Evolutionary conservation across 2,113 vertebrate genomes (phyloP).

Genomic region (Brachypodius melanocephalos): DNA sequence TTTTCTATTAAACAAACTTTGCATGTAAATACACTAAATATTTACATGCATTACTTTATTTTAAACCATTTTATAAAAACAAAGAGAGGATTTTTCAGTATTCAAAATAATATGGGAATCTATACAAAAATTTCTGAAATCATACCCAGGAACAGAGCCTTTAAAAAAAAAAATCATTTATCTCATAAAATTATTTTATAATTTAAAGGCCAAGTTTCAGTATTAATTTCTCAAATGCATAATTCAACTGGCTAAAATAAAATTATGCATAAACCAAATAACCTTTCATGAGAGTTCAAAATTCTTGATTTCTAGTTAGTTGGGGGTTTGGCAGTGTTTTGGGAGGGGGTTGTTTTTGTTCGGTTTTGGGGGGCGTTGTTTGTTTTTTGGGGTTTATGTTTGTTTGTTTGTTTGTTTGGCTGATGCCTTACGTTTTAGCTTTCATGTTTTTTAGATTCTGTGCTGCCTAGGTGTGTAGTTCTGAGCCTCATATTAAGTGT

Average conservation of each 20-base stretch:
- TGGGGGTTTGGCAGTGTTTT: background rate
- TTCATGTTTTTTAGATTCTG: background rate
- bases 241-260: background rate
- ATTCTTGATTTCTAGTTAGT: background rate
- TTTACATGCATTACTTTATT: background rate
- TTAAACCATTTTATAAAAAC: background rate
- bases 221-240: background rate
- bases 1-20: background rate
- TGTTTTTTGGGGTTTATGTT: background rate
- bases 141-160: background rate
- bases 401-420: background rate
- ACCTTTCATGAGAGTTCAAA: background rate
- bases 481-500: background rate
- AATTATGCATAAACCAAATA: background rate
- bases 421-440: background rate
- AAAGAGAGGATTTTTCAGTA: background rate
- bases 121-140: background rate
- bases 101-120: background rate
- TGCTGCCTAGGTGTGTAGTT: background rate
- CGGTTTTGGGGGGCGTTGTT: background rate
- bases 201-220: background rate
- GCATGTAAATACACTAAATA: background rate
- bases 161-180: background rate
- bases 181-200: background rate
- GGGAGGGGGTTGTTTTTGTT: too few species aligned